Conservation (phyloP, 1,140 invertebrate species). For the Dendroctonus ponderosae region DNA sequence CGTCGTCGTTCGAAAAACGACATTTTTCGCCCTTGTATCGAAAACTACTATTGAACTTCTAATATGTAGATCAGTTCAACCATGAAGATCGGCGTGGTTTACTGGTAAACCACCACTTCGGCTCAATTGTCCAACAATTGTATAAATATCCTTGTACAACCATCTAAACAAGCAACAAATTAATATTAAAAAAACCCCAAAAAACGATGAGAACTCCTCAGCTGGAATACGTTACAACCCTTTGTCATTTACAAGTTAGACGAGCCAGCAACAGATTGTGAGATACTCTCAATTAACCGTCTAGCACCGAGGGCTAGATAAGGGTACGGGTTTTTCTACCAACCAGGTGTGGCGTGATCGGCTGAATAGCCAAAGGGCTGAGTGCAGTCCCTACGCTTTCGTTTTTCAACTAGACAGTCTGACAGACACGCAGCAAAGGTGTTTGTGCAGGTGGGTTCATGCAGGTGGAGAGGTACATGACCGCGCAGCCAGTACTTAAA, state of each 20-base stretch:
- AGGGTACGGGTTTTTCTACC: not conserved
- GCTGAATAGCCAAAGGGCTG: not conserved
- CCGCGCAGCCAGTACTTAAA: conserved; percentile 2
- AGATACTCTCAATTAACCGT: not conserved
- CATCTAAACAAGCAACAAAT: too few relatives aligned
- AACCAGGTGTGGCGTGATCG: not conserved
- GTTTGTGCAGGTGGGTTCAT: conserved; percentile 20
- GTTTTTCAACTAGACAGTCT: not conserved
- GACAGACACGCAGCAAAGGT: conserved; percentile 21
- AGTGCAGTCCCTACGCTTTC: not conserved
- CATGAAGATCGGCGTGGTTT: too few relatives aligned
- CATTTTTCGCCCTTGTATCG: too few relatives aligned
- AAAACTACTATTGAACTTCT: too few relatives aligned
- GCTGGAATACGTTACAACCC: too few relatives aligned
- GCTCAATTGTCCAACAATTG: too few relatives aligned
- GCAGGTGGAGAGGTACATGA: conserved; percentile 21
- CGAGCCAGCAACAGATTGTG: not conserved
- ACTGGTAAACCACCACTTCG: too few relatives aligned
- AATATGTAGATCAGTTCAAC: too few relatives aligned
- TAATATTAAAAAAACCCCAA: too few relatives aligned
- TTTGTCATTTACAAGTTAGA: not conserved
- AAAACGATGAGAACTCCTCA: too few relatives aligned
- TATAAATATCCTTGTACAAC: too few relatives aligned
- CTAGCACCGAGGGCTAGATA: not conserved
- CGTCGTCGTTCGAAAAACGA: too few relatives aligned